Evolutionary conservation across 2,797 vertebrate genomes (phyloP).

Genomic region (Halcyon badia): DNA sequence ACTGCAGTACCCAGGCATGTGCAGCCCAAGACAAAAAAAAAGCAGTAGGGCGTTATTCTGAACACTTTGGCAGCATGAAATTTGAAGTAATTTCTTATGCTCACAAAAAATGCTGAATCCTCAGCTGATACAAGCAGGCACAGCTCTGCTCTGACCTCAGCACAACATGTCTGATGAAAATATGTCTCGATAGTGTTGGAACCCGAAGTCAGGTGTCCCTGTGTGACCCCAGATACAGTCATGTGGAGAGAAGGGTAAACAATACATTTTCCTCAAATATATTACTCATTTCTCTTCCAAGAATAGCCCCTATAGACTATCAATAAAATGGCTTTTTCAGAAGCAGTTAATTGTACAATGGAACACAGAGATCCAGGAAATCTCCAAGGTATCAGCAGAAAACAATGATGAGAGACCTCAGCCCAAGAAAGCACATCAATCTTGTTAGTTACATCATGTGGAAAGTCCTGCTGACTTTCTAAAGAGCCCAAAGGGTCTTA

Average conservation of each 20-base stretch:
- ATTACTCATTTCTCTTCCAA: not conserved
- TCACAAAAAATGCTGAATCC: not conserved
- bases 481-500: conserved; percentile 8
- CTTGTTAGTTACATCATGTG: not conserved
- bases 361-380: conserved; percentile 11
- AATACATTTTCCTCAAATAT: not conserved
- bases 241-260: not conserved
- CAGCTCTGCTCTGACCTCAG: not conserved
- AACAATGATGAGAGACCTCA: not conserved
- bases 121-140: not conserved
- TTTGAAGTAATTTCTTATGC: not conserved
- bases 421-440: not conserved
- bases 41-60: not conserved
- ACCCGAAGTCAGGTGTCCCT: not conserved
- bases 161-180: not conserved
- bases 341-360: not conserved
- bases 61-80: not conserved
- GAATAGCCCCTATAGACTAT: not conserved
- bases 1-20: not conserved
- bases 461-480: conserved; percentile 12
- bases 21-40: not conserved
- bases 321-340: not conserved
- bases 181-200: fast-evolving
- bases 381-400: conserved; percentile 25
- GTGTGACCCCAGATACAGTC: not conserved